Evolutionary conservation across 2,797 vertebrate species (phyloP).

Genomic region (Distichodus sexfasciatus): DNA sequence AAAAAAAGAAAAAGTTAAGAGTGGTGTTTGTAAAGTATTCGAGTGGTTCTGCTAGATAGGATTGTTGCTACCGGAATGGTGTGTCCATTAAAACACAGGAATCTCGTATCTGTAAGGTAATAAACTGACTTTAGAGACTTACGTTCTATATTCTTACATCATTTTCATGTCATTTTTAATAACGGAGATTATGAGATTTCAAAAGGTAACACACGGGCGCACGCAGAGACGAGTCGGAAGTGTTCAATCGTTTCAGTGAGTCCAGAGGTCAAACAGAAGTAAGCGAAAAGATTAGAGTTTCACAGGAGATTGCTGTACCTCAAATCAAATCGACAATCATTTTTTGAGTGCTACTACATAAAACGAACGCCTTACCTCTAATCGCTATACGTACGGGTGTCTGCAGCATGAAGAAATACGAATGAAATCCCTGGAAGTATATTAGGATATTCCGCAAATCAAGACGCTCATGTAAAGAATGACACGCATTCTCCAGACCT

Average conservation of each 20-base stretch:
- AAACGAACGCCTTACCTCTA: constrained; percentile 11
- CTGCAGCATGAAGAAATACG: neutral
- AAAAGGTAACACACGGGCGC: neutral
- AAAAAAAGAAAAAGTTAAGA: no score
- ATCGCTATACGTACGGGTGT: neutral
- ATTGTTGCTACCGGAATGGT: no score
- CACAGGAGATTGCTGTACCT: no score
- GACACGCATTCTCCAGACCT: neutral
- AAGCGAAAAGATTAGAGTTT: neutral
- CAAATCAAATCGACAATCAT: neutral
- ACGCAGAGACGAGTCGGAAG: neutral
- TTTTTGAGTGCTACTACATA: neutral
- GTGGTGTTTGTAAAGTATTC: no score
- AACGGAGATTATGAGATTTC: neutral
- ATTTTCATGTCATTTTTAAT: no score
- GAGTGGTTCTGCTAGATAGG: no score
- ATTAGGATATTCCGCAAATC: neutral
- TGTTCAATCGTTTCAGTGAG: neutral
- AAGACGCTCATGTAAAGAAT: no score
- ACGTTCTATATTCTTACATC: no score
- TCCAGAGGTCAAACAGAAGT: neutral
- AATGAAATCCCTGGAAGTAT: neutral
- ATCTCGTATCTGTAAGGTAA: no score
- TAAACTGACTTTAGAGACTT: no score
- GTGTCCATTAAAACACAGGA: no score